Conservation (phyloP, 2,888 invertebrate species). For the Zygaena filipendulae region DNA sequence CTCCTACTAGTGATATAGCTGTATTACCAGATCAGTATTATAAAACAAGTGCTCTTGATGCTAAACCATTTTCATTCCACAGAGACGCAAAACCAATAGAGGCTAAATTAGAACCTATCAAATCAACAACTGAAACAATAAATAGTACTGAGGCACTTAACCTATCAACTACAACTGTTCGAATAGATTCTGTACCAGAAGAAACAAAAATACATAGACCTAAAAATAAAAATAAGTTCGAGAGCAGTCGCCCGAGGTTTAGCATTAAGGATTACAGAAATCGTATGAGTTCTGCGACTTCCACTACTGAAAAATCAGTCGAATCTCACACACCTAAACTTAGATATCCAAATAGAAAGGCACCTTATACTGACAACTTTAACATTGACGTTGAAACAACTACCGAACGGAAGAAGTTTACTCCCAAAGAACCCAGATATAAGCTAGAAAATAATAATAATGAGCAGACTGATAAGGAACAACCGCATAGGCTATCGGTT, state of each 20-base stretch:
- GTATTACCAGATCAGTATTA: slow-evolving; percentile 40
- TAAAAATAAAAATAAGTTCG: slow-evolving; percentile 64
- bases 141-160: slow-evolving; percentile 31
- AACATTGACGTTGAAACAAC: slow-evolving; percentile 43
- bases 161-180: slow-evolving; percentile 24
- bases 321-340: slow-evolving; percentile 42
- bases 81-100: slow-evolving; percentile 55
- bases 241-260: slow-evolving; percentile 71
- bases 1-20: slow-evolving; percentile 59
- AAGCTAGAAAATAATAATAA: slow-evolving; percentile 32
- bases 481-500: slow-evolving; percentile 31
- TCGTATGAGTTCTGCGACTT: slow-evolving; percentile 68
- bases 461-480: slow-evolving; percentile 42
- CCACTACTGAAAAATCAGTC: slow-evolving; percentile 42
- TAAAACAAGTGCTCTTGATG: slow-evolving; percentile 30
- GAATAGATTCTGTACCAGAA: slow-evolving; percentile 20
- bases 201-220: slow-evolving; percentile 36
- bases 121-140: slow-evolving; percentile 31
- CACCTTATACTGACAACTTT: slow-evolving; percentile 38
- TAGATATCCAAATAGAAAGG: slow-evolving; percentile 59
- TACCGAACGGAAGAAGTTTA: slow-evolving; percentile 62
- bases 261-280: slow-evolving; percentile 82
- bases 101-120: slow-evolving; percentile 36
- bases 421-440: slow-evolving; percentile 57
- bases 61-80: slow-evolving; percentile 50